These are phyloP conservation scores for Hypotaenidia okinawae DNA, from an alignment of 2,797 vertebrate species.

Conservation along the genomic window DNA sequence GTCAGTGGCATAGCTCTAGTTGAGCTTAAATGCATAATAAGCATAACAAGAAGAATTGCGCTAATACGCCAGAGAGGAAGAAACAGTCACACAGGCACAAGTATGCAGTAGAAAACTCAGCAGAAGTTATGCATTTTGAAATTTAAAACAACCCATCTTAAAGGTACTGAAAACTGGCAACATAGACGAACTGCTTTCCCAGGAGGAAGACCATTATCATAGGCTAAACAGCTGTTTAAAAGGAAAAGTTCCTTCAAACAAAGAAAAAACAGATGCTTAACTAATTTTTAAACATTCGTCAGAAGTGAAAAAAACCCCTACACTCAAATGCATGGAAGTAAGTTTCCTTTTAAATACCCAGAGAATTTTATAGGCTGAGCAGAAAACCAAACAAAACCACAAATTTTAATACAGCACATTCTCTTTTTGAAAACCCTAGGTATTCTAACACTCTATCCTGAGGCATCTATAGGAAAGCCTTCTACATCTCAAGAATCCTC, in stretches of 20 bases:
- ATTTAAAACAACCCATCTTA: background rate
- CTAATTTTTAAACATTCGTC: slow-evolving; percentile 17
- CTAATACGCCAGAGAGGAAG: background rate
- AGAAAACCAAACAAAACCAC: background rate
- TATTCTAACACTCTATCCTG: background rate
- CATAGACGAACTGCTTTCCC: background rate
- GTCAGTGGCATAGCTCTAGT: background rate
- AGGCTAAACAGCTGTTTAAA: slow-evolving; percentile 40
- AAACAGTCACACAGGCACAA: background rate
- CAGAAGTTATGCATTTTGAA: background rate
- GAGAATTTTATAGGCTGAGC: background rate
- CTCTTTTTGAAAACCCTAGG: background rate
- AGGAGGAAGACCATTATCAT: slow-evolving; percentile 12
- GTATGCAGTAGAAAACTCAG: background rate
- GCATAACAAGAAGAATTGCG: background rate
- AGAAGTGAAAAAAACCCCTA: background rate
- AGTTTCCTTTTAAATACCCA: background rate
- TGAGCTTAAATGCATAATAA: background rate
- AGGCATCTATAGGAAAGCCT: background rate
- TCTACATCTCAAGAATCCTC: slow-evolving; percentile 15
- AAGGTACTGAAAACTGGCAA: slow-evolving; percentile 22
- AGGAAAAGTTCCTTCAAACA: background rate
- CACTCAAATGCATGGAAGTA: background rate
- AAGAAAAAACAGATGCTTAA: slow-evolving; percentile 53
- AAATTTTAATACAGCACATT: background rate